A percentile compares a stretch with the other conserved stretches of the same genome.
phyloP scores from a whole-genome alignment of 2,888 invertebrate genomes.

The Zaprionus obscuricornis region DNA sequence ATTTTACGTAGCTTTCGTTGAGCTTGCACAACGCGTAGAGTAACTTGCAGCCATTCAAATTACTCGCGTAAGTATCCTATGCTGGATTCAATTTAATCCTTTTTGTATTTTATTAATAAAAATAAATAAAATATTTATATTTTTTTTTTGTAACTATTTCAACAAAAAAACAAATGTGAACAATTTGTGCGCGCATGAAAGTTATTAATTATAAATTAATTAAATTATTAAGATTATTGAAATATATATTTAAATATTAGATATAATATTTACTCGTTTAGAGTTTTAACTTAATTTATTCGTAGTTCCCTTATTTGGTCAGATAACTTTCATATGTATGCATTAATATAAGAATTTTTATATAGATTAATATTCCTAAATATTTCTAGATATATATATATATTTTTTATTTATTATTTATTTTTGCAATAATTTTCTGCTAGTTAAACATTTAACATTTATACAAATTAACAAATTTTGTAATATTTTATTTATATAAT shows the following conservation, averaged over 20 bases:
- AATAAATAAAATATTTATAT: neutral
- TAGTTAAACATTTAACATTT: too few relatives aligned
- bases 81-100: conserved; percentile 52
- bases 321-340: conserved; percentile 62
- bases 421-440: too few relatives aligned
- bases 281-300: conserved; percentile 17
- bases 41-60: conserved; percentile 84
- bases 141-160: too few relatives aligned
- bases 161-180: neutral
- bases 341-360: conserved; percentile 9
- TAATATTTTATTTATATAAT: too few relatives aligned
- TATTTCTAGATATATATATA: conserved; percentile 2
- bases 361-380: too few relatives aligned
- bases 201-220: conserved; percentile 1
- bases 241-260: too few relatives aligned
- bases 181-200: conserved; percentile 43
- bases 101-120: conserved; percentile 22
- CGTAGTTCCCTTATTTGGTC: conserved; percentile 77
- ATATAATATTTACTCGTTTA: too few relatives aligned
- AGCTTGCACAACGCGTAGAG: conserved; percentile 58
- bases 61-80: conserved; percentile 68
- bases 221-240: neutral
- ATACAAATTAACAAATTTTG: too few relatives aligned
- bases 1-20: conserved; percentile 63
- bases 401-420: too few relatives aligned